Evolutionary conservation across 2,113 vertebrate genomes (phyloP), one percentile per base, ranked within the genome.

Genomic region (Lipophrys pholis): DNA sequence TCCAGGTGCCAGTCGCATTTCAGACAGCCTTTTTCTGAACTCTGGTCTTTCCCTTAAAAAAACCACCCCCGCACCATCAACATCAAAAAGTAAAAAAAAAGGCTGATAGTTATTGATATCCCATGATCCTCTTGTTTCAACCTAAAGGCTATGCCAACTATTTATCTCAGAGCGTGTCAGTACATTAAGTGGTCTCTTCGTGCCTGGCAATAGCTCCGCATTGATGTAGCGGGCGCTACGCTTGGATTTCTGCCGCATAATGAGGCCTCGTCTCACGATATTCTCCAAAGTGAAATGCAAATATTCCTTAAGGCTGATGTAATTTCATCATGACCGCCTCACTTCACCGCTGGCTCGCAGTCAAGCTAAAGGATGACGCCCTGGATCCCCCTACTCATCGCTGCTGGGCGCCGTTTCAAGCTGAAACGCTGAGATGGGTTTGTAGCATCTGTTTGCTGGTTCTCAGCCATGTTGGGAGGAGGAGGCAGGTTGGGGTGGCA

Each of bases 281-380:
- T 87, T 87, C 55, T 83, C 73, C 67, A 75, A 91, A 91, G 77
- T 76, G 81, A 83, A 91, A 86, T 66, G 64, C 85, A 90, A 91
- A 90, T 84, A 87, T 85, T 80, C 83, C 73, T 81, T 76, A 83
- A 80, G 86, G 83, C 78, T 66, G 72, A 74, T 90, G 83, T 87
- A 84, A 86, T 91, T 91, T 81, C 87, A 87, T 87, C 88, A 83
- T 65, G 81, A 80, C 74, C 39, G 75, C 69, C 73, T 75, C 72
- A 80, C 72, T 82, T 87, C 43, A 42, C 58, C 59, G 66, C 83
- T 85, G 68, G 73, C 86, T 41, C 8, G 54, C 59, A 71, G 81
- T 82, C 69, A 71, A 80, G 80, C 65, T 56, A 78, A 90, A 76
- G 73, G 69, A 63, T 68, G 72, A 39, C 52, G 52, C 21, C 21